phyloP scores from a whole-genome alignment of 2,113 vertebrate genomes.

The Esox niger region DNA sequence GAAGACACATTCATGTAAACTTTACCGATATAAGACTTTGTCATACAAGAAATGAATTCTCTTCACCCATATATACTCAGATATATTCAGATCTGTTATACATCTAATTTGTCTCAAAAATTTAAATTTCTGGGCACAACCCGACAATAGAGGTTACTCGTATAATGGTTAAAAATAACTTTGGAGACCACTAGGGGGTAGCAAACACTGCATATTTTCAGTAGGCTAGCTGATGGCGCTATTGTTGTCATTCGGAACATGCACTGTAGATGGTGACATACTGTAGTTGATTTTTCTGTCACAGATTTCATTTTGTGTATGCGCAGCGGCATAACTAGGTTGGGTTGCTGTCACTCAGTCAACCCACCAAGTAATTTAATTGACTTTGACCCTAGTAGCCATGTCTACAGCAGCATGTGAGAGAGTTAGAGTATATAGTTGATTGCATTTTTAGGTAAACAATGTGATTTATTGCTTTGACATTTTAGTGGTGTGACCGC shows the following conservation, averaged over 20 bases:
- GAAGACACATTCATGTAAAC: background rate
- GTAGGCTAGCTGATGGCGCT: background rate
- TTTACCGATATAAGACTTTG: background rate
- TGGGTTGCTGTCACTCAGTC: background rate
- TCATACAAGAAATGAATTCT: background rate
- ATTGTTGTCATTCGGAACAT: background rate
- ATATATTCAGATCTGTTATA: background rate
- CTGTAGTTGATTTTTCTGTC: background rate
- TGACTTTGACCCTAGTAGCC: background rate
- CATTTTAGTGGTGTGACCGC: no score
- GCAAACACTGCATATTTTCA: slow-evolving; percentile 30
- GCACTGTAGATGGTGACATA: background rate
- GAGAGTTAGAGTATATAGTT: no score
- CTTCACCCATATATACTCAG: background rate
- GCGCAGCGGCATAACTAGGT: background rate
- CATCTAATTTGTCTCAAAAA: background rate
- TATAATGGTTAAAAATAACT: background rate
- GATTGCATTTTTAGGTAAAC: no score
- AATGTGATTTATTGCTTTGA: no score
- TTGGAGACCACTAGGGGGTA: slow-evolving; percentile 51
- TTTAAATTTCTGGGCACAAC: background rate
- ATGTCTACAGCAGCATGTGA: no score
- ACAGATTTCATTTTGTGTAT: background rate
- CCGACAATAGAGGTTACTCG: background rate
- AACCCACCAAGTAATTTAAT: background rate